Base-by-base conservation (phyloP, 2,113 vertebrate genomes). In the Sminthopsis crassicaudata region DNA sequence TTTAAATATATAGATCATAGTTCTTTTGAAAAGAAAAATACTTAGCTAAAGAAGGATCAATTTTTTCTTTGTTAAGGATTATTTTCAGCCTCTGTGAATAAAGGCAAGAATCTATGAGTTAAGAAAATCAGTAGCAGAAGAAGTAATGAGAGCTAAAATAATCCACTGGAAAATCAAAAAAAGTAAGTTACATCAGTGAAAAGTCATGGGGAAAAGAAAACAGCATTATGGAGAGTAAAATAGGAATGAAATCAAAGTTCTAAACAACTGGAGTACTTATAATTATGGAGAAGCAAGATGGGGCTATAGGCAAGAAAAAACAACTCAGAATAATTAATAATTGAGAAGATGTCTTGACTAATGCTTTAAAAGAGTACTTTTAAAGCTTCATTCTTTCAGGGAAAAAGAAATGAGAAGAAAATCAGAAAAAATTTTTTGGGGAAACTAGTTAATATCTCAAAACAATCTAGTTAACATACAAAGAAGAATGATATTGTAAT, bases 251-350 rank as follows among this genome's bases (percentile, higher is more conserved):
- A 91, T 23, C 60, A 22, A 90, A 48, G 90, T 89, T 91, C 91
- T 94, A 96, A 94, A 92, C 91, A 95, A 89, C 95, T 88, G 91
- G 92, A 50, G 57, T 25, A 96, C 94, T 95, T 95, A 96, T 92
- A 92, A 55, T 30, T 67, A 26, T 42, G 90, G 95, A 57, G 92
- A 94, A 95, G 95, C 53, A 96, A 97, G 97, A 95, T 91, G 48
- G 53, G 90, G 51, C 50, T 94, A 89, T 24, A 93, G 93, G 93
- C n/a, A 97, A 93, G 94, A 97, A 95, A 96, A n/a, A 84, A 23
- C 14, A 84, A 84, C 19, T 42, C 10, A 96, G 76, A 96, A 53
- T 11, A 90, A 48, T 51, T 94, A 96, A 95, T 90, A 97, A 95
- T 93, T 53, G 96, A 95, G 53, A 55, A 94, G 57, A 84, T 88